A percentile compares a stretch with the other conserved stretches of the same genome.
Conservation (phyloP, 2,113 vertebrate genomes). For the Trichomycterus rosablanca region DNA sequence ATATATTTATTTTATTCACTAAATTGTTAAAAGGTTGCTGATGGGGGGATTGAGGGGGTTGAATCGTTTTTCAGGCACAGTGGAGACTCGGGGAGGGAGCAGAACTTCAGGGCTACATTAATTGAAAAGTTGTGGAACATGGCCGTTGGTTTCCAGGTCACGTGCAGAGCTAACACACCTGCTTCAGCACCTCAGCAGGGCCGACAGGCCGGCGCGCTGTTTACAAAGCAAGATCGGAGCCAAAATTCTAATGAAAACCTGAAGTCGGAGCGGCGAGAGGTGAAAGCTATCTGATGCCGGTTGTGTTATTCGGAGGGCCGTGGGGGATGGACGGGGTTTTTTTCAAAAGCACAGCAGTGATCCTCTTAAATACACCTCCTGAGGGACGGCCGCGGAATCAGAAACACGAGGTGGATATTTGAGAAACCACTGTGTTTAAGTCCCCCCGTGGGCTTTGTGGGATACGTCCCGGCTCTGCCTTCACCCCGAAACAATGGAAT, state of each 20-base stretch:
- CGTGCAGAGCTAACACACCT: slow-evolving; percentile 14
- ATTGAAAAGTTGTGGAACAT: neutral
- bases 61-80: no score
- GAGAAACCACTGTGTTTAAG: slow-evolving; percentile 13
- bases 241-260: slow-evolving; percentile 45
- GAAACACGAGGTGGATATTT: slow-evolving; percentile 18
- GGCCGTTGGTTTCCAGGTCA: neutral
- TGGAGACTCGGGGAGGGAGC: no score
- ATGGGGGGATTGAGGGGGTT: no score
- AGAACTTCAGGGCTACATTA: no score
- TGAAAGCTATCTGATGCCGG: neutral
- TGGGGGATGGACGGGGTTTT: slow-evolving; percentile 17
- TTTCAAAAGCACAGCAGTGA: slow-evolving; percentile 34
- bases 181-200: slow-evolving; percentile 1
- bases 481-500: no score
- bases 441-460: neutral
- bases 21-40: no score
- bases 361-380: slow-evolving; percentile 23
- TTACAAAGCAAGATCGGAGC: slow-evolving; percentile 44
- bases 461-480: neutral
- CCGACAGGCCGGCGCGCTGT: slow-evolving; percentile 20
- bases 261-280: neutral
- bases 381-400: slow-evolving; percentile 8
- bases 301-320: slow-evolving; percentile 18
- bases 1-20: no score